Evolutionary conservation across 2,888 invertebrate species (phyloP).

Genomic region (Pheosia gnoma): DNA sequence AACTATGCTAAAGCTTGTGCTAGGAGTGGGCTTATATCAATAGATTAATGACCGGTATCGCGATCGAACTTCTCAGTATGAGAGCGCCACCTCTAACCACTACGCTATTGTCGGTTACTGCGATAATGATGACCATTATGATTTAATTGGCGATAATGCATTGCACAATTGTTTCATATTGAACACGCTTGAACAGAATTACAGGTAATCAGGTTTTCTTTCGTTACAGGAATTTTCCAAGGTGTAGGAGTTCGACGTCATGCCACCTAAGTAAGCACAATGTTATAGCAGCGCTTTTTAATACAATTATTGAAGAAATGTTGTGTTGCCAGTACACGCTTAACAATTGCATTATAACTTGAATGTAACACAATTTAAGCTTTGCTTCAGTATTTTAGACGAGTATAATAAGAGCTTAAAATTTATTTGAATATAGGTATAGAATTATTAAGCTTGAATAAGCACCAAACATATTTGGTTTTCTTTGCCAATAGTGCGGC

Average conservation of each 20-base stretch:
- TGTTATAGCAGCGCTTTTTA: conserved; percentile 35
- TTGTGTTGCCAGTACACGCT: conserved; percentile 21
- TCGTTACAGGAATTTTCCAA: conserved; percentile 76
- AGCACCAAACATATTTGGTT: too few relatives aligned
- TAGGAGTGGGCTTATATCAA: too few relatives aligned
- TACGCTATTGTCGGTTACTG: too few relatives aligned
- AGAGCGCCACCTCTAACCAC: too few relatives aligned
- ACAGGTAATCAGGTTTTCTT: conserved; percentile 60
- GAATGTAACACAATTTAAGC: background rate
- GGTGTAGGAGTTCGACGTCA: conserved; percentile 71
- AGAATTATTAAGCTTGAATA: too few relatives aligned
- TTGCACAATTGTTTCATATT: conserved; percentile 21
- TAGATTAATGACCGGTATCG: too few relatives aligned
- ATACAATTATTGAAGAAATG: conserved; percentile 18
- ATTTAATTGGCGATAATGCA: background rate
- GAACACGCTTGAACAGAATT: conserved; percentile 24
- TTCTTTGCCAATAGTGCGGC: too few relatives aligned
- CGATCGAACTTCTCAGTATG: too few relatives aligned
- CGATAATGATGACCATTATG: too few relatives aligned
- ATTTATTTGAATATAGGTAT: too few relatives aligned
- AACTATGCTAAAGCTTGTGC: too few relatives aligned
- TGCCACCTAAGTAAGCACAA: conserved; percentile 81
- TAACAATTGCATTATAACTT: background rate
- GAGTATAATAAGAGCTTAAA: too few relatives aligned
- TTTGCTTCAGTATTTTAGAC: background rate